A percentile compares a stretch with the other conserved stretches of the same genome.
Evolutionary conservation across 37 sponge, comb jelly and placozoan genomes (phyloP).

Genomic region (Aphrocallistes beatrix): DNA sequence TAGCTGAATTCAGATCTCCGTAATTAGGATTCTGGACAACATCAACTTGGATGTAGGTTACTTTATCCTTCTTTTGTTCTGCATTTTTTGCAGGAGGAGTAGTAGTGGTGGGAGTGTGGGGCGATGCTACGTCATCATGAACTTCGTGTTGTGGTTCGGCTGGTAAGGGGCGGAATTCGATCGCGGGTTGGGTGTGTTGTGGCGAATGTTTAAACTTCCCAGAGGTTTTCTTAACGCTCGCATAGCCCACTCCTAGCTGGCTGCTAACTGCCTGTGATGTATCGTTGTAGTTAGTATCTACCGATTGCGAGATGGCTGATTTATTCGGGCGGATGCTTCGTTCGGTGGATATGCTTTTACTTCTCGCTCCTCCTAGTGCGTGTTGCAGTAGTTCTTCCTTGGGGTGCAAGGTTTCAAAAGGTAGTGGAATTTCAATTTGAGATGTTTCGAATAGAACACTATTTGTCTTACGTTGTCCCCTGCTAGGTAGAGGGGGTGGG

Average conservation of each 20-base stretch:
- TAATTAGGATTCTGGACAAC: not conserved
- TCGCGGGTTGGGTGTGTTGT: not conserved
- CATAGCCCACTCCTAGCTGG: not conserved
- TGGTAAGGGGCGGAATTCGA: no score
- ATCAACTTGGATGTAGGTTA: not conserved
- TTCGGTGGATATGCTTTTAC: not conserved
- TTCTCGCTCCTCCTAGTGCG: not conserved
- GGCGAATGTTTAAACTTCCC: not conserved
- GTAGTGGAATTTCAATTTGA: no score
- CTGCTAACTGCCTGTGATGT: no score
- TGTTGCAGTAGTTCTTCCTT: no score
- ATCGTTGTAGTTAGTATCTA: not conserved
- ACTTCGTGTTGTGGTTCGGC: no score
- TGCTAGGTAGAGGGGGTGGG: constrained; percentile 6
- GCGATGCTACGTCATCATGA: no score
- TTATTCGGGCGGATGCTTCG: not conserved
- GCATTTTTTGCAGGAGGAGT: not conserved
- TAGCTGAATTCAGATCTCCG: not conserved
- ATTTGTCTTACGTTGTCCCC: not conserved
- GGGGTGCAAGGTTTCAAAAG: no score
- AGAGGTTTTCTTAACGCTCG: not conserved
- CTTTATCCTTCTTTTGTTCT: not conserved
- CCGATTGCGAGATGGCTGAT: not conserved
- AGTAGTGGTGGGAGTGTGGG: not conserved
- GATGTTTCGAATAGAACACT: no score